These are phyloP conservation scores for Carapus acus DNA, from an alignment of 2,797 vertebrate genomes.

Conservation along the genomic window DNA sequence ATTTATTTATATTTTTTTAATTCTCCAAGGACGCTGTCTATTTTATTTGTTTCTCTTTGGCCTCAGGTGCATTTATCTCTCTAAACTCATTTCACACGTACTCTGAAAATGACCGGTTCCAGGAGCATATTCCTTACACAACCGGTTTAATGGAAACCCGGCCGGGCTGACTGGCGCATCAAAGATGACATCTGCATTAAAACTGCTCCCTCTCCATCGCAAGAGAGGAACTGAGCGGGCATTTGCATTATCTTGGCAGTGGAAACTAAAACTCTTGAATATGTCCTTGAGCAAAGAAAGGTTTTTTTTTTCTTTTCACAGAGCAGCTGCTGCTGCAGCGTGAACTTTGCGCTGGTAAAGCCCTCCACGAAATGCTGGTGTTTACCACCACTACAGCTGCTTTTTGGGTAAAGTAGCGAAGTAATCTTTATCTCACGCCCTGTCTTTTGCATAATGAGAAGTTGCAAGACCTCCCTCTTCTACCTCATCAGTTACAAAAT, in stretches of 20 bases:
- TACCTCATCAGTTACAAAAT: constrained; percentile 3
- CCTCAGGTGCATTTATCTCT: constrained; percentile 30
- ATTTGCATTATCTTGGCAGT: constrained; percentile 45
- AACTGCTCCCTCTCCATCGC: constrained; percentile 38
- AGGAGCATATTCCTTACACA: constrained; percentile 25
- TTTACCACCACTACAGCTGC: constrained; percentile 16
- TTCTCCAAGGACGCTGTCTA: background rate
- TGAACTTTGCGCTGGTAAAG: constrained; percentile 29
- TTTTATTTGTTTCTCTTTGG: constrained; percentile 4
- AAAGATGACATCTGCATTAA: constrained; percentile 46
- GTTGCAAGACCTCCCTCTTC: constrained; percentile 2
- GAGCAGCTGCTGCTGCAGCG: constrained; percentile 9
- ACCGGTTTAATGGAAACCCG: constrained; percentile 30
- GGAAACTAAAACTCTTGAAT: constrained; percentile 37
- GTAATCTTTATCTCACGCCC: background rate
- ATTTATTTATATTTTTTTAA: constrained; percentile 24
- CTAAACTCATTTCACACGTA: constrained; percentile 19
- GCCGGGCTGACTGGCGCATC: constrained; percentile 44
- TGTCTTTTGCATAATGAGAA: constrained; percentile 9
- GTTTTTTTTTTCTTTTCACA: constrained; percentile 22
- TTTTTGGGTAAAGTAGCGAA: background rate
- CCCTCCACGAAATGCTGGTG: constrained; percentile 21
- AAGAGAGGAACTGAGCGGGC: constrained; percentile 25
- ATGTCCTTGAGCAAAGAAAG: constrained; percentile 38
- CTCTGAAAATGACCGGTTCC: constrained; percentile 32